Evolutionary conservation across 1,140 invertebrate species (phyloP).

Genomic region (Drosophila rufa): DNA sequence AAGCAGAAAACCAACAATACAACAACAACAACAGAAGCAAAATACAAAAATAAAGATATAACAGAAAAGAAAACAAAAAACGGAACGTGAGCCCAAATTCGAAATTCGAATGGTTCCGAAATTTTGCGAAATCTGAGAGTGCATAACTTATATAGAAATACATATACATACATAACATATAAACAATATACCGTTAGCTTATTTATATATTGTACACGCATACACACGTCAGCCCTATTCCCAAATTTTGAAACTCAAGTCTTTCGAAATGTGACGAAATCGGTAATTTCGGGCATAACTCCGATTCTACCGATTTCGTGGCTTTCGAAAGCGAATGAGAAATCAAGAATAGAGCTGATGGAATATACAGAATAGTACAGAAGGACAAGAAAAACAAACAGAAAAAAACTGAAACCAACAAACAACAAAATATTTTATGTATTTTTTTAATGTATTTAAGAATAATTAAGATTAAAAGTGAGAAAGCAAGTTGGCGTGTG

Average conservation of each 20-base stretch:
- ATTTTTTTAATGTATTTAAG: conserved; percentile 83
- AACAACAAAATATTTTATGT: conserved; percentile 77
- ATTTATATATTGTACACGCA: conserved; percentile 76
- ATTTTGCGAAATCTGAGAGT: conserved; percentile 59
- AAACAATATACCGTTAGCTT: conserved; percentile 79
- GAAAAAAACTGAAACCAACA: conserved; percentile 31
- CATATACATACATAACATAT: conserved; percentile 67
- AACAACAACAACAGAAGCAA: conserved; percentile 8
- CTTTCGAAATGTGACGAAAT: conserved; percentile 1
- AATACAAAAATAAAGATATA: not conserved
- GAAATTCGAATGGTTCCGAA: conserved; percentile 28
- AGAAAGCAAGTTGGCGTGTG: conserved; percentile 25
- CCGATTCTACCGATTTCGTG: not conserved
- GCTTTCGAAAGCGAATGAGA: conserved; percentile 2
- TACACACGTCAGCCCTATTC: conserved; percentile 37
- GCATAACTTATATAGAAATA: conserved; percentile 57
- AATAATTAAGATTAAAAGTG: conserved; percentile 71
- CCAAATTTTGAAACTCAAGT: conserved; percentile 8
- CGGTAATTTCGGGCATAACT: conserved; percentile 5
- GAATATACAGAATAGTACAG: conserved; percentile 29
- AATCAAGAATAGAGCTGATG: conserved; percentile 32
- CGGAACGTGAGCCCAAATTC: conserved; percentile 23
- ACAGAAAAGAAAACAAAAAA: conserved; percentile 5
- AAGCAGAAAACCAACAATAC: conserved; percentile 15
- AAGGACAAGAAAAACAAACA: conserved; percentile 22